Evolutionary conservation across 2,797 vertebrate genomes (phyloP).

Genomic region (Sarcophilus harrisii): DNA sequence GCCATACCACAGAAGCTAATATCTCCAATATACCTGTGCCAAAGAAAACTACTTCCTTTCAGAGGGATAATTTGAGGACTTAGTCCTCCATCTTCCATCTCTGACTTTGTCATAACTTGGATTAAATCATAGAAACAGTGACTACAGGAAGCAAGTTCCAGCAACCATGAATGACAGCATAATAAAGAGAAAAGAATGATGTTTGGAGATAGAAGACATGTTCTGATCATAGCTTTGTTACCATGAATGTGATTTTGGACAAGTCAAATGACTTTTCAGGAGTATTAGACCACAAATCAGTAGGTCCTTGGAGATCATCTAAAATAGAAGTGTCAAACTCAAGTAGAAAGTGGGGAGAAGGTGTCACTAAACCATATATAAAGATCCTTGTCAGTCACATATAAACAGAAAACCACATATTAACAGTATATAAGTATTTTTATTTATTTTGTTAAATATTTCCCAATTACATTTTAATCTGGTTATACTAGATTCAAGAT

Average conservation of each 20-base stretch:
- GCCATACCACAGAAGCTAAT: not conserved
- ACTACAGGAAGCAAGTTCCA: not conserved
- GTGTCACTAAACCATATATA: not conserved
- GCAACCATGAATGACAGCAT: not conserved
- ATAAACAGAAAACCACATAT: not conserved
- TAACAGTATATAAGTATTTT: not conserved
- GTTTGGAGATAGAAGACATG: not conserved
- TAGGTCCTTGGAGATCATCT: not conserved
- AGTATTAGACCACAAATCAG: not conserved
- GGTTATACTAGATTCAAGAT: not conserved
- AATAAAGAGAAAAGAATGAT: not conserved
- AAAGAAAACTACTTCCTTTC: constrained; percentile 3
- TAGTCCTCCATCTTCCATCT: not conserved
- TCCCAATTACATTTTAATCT: not conserved
- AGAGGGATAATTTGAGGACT: not conserved
- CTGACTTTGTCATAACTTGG: not conserved
- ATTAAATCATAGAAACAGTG: not conserved
- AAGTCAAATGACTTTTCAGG: not conserved
- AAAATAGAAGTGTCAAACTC: not conserved
- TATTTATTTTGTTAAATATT: not conserved
- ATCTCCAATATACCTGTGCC: not conserved
- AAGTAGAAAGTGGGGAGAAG: not conserved
- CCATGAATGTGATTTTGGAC: not conserved
- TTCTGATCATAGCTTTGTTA: not conserved
- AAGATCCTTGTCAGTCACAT: not conserved